phyloP scores from a whole-genome alignment of 2,113 vertebrate species.

The Scomber colias region DNA sequence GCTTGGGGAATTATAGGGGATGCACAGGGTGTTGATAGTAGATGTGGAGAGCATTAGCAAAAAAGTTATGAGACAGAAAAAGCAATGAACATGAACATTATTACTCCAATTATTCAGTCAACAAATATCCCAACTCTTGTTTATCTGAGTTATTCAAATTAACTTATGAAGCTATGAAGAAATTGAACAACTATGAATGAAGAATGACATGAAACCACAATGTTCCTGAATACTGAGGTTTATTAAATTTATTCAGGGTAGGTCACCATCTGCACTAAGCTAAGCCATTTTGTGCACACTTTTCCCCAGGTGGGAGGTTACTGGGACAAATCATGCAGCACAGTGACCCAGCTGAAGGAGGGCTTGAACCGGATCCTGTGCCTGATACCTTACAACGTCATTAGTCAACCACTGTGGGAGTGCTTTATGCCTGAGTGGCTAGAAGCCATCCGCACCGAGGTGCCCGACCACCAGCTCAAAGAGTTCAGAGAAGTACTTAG shows the following conservation, averaged over 20 bases:
- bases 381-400: slow-evolving; percentile 98
- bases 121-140: background rate
- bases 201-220: background rate
- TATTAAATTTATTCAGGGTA: background rate
- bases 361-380: slow-evolving; percentile 97
- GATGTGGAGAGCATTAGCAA: too few species aligned
- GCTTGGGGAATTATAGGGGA: background rate
- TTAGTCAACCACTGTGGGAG: slow-evolving; percentile 97
- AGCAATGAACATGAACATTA: background rate
- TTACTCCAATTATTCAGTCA: background rate
- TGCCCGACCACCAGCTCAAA: slow-evolving; percentile 95
- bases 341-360: slow-evolving; percentile 97
- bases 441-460: slow-evolving; percentile 96
- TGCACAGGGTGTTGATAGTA: background rate
- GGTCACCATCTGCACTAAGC: slow-evolving; percentile 3
- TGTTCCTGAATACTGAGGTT: background rate
- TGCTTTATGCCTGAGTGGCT: slow-evolving; percentile 99
- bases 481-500: slow-evolving; percentile 98
- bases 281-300: background rate
- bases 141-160: background rate
- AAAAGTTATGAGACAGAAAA: too few species aligned
- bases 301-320: slow-evolving; percentile 93
- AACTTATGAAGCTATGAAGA: background rate
- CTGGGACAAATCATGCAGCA: slow-evolving; percentile 98
- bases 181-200: background rate